Conservation (phyloP, 2,888 invertebrate genomes). For the Saturnia japonica region DNA sequence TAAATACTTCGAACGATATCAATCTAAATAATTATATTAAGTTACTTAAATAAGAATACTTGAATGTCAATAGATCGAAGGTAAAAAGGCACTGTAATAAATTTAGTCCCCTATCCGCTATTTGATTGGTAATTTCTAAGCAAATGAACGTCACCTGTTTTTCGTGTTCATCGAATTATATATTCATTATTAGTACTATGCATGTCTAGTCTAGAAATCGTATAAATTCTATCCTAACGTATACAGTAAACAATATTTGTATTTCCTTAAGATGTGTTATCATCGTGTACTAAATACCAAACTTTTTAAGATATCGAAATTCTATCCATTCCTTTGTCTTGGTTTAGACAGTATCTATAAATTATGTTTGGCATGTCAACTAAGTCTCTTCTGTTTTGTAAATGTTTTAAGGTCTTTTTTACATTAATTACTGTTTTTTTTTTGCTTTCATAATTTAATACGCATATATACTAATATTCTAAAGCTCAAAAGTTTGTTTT, state of each 20-base stretch:
- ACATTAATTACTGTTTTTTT: too few species aligned
- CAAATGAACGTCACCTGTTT: constrained; percentile 6
- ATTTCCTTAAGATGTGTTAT: constrained; percentile 14
- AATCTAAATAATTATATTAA: background rate
- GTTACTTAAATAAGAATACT: background rate
- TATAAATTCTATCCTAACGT: constrained; percentile 12
- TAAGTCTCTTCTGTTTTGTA: background rate
- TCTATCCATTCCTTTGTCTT: background rate
- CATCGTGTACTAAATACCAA: background rate
- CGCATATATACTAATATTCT: too few species aligned
- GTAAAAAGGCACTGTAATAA: background rate
- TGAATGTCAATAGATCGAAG: constrained; percentile 5
- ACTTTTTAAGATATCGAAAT: constrained; percentile 7
- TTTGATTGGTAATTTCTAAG: constrained; percentile 15
- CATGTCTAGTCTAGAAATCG: constrained; percentile 11
- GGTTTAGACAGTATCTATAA: background rate
- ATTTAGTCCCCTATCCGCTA: constrained; percentile 8
- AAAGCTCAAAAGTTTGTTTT: too few species aligned
- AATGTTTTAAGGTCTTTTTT: too few species aligned
- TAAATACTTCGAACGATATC: background rate
- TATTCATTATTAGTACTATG: constrained; percentile 12
- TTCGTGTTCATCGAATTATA: constrained; percentile 20
- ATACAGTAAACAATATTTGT: constrained; percentile 19
- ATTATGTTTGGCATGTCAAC: background rate
- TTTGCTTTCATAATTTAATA: too few species aligned